phyloP scores from a whole-genome alignment of 2,113 vertebrate genomes.

The Sorex fumeus region DNA sequence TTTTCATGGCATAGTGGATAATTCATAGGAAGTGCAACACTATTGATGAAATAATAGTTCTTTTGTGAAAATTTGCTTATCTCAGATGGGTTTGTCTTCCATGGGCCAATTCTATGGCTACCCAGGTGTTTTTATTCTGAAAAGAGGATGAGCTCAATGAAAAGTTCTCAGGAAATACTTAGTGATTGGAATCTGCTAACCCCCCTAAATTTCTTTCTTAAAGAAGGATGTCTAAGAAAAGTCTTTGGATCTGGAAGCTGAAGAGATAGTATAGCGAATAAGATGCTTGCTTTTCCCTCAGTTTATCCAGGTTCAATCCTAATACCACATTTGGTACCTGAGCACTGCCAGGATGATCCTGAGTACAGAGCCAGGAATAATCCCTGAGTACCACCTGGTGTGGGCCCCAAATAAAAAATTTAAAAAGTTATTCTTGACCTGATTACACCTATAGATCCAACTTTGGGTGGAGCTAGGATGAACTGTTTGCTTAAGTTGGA shows the following conservation, averaged over 20 bases:
- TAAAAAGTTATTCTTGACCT: neutral
- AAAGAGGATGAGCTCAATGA: neutral
- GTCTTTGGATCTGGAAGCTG: neutral
- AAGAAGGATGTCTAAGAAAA: constrained; percentile 17
- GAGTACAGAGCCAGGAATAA: too few relatives aligned
- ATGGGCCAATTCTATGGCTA: neutral
- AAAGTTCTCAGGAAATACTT: neutral
- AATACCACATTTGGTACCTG: too few relatives aligned
- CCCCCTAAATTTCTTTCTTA: neutral
- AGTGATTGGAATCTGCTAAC: neutral
- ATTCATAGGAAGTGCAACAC: neutral
- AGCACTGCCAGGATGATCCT: too few relatives aligned
- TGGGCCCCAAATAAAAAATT: too few relatives aligned
- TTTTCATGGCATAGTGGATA: too few relatives aligned
- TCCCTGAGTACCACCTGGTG: too few relatives aligned
- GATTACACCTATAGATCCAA: neutral
- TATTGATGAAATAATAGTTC: neutral
- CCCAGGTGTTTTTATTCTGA: neutral
- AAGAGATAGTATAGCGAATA: too few relatives aligned
- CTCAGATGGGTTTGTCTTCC: neutral
- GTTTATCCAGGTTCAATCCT: too few relatives aligned
- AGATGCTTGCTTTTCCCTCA: too few relatives aligned
- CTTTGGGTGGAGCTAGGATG: neutral
- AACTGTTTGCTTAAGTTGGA: neutral
- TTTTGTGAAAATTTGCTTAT: constrained; percentile 12